Percentiles rank a stretch among this genome's conserved stretches.
Conservation (phyloP, 2,113 vertebrate species). For the Poeciliopsis prolifica region DNA sequence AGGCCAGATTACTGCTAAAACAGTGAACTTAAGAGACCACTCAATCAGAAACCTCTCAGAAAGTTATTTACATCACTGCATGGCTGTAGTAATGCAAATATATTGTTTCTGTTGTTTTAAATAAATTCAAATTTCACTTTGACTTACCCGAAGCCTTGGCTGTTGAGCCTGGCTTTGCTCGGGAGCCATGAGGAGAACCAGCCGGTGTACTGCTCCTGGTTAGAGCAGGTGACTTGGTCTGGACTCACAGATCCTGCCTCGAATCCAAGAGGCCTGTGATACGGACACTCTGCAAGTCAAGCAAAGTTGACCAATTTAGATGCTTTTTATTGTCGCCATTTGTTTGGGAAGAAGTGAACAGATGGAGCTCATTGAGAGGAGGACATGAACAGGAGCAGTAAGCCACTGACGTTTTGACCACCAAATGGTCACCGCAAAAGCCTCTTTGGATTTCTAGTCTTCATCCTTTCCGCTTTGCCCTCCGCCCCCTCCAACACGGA, state of each 20-base stretch:
- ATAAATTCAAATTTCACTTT: background rate
- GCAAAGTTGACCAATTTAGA: background rate
- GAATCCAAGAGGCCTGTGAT: conserved; percentile 93
- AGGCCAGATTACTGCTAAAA: too few relatives aligned
- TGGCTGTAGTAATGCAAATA: too few relatives aligned
- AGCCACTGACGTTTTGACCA: conserved; percentile 23
- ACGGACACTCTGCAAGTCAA: conserved; percentile 89
- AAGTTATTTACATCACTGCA: too few relatives aligned
- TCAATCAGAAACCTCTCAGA: too few relatives aligned
- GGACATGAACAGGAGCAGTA: background rate
- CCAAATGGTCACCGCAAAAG: conserved; percentile 26
- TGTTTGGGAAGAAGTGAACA: background rate
- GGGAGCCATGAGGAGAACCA: conserved; percentile 97
- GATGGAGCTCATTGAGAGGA: background rate
- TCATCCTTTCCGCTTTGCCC: conserved; percentile 10
- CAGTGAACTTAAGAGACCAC: too few relatives aligned
- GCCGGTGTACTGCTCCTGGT: conserved; percentile 92
- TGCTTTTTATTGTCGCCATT: background rate
- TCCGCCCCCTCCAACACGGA: conserved; percentile 2
- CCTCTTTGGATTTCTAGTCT: conserved; percentile 32
- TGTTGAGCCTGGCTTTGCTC: conserved; percentile 91
- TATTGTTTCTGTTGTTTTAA: background rate
- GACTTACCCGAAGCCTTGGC: conserved; percentile 94
- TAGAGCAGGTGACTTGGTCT: conserved; percentile 95
- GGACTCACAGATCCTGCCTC: conserved; percentile 89